These are phyloP conservation scores for Linnaemya vulpina DNA, from an alignment of 2,888 invertebrate species.

Conservation along the genomic window DNA sequence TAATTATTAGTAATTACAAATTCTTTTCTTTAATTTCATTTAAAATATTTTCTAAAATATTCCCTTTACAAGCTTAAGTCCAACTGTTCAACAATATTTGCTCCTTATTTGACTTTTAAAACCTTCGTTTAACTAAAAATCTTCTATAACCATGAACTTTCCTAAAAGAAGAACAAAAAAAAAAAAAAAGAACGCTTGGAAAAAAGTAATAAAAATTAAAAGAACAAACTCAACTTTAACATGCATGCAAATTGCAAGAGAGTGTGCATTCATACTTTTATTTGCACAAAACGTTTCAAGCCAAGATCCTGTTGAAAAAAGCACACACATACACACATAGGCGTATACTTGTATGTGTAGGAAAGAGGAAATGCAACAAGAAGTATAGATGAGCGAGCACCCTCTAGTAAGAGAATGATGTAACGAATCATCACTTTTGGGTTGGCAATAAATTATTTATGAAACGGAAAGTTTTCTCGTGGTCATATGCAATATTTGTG, in stretches of 20 bases:
- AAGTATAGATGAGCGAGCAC: not conserved
- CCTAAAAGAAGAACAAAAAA: conserved; percentile 53
- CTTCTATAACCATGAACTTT: conserved; percentile 70
- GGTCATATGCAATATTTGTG: conserved; percentile 58
- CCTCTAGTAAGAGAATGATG: conserved; percentile 32
- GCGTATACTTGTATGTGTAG: not conserved
- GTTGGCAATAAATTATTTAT: conserved; percentile 70
- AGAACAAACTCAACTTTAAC: conserved; percentile 53
- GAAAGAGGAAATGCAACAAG: not conserved
- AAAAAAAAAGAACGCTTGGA: conserved; percentile 2
- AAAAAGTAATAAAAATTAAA: conserved; percentile 55
- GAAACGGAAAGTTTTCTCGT: conserved; percentile 70
- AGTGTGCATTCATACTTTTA: conserved; percentile 46
- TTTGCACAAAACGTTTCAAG: conserved; percentile 47
- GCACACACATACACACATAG: not conserved
- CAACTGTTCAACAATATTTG: conserved; percentile 40
- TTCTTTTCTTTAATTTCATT: too few relatives aligned
- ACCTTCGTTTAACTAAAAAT: conserved; percentile 64
- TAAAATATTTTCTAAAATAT: not conserved
- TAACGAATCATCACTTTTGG: conserved; percentile 66
- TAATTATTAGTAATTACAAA: too few relatives aligned
- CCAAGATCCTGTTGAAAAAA: conserved; percentile 26
- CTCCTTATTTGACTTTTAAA: conserved; percentile 58
- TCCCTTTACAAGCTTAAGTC: not conserved
- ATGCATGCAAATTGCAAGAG: conserved; percentile 57